phyloP scores from a whole-genome alignment of 2,797 vertebrate genomes.

The Acanthornis magna region DNA sequence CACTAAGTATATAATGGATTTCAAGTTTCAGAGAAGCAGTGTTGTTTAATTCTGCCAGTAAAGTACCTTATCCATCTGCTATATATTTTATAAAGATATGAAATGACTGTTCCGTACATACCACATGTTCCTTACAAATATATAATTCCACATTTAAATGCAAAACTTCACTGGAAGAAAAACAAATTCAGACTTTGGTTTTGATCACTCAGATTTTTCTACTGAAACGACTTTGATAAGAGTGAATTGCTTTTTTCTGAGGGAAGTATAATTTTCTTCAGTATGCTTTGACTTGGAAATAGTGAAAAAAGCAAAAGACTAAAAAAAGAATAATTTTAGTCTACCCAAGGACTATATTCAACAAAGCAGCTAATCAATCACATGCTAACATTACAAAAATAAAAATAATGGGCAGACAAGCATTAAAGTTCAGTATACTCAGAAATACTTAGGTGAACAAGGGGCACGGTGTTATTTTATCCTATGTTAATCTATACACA shows the following conservation, averaged over 20 bases:
- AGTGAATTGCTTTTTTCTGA: neutral
- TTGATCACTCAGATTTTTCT: conserved; percentile 16
- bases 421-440: neutral
- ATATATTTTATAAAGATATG: neutral
- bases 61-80: neutral
- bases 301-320: neutral
- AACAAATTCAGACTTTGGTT: neutral
- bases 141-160: neutral
- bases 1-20: neutral
- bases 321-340: neutral
- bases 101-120: neutral
- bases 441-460: neutral
- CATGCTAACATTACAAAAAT: neutral
- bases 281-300: neutral
- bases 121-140: neutral
- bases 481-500: neutral
- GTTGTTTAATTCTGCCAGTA: neutral
- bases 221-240: neutral
- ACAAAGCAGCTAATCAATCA: neutral
- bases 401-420: neutral
- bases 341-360: neutral
- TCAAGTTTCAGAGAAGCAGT: neutral
- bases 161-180: neutral
- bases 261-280: neutral
- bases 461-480: neutral